These are phyloP conservation scores for Tetramorium simillimum DNA, from an alignment of 1,140 invertebrate genomes.

Conservation along the genomic window DNA sequence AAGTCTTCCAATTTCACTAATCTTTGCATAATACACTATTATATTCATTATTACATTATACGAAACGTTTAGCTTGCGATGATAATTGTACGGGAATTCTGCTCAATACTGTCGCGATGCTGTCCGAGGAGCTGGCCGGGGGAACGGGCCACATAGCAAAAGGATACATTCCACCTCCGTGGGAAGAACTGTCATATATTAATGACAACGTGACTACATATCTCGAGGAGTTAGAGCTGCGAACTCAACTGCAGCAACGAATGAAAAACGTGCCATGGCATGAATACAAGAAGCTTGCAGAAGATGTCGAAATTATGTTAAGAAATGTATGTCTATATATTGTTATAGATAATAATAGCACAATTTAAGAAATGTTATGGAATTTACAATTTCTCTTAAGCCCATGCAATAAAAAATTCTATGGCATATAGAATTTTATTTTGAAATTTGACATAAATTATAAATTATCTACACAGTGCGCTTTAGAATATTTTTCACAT, in stretches of 20 bases:
- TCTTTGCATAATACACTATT: not conserved
- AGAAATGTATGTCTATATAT: constrained; percentile 69
- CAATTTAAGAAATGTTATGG: constrained; percentile 1
- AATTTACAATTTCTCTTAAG: not conserved
- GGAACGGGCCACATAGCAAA: constrained; percentile 87
- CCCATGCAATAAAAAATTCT: no score
- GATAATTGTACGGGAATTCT: constrained; percentile 96
- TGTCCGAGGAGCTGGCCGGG: constrained; percentile 86
- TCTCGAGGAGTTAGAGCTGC: constrained; percentile 73
- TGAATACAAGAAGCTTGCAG: constrained; percentile 76
- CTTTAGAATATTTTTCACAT: not conserved
- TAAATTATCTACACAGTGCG: not conserved
- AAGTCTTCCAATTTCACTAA: not conserved
- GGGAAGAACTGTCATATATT: constrained; percentile 87
- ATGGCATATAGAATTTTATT: no score
- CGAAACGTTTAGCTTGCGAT: constrained; percentile 90
- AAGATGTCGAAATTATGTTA: constrained; percentile 72
- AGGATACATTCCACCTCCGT: constrained; percentile 91
- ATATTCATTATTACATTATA: not conserved
- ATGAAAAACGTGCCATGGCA: constrained; percentile 79
- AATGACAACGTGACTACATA: constrained; percentile 79
- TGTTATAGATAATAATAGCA: not conserved
- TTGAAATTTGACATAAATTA: not conserved
- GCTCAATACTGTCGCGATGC: constrained; percentile 89
- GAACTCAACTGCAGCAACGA: constrained; percentile 72